These are phyloP conservation scores for Nycticryphes semicollaris DNA, from an alignment of 2,113 vertebrate species.

Conservation along the genomic window DNA sequence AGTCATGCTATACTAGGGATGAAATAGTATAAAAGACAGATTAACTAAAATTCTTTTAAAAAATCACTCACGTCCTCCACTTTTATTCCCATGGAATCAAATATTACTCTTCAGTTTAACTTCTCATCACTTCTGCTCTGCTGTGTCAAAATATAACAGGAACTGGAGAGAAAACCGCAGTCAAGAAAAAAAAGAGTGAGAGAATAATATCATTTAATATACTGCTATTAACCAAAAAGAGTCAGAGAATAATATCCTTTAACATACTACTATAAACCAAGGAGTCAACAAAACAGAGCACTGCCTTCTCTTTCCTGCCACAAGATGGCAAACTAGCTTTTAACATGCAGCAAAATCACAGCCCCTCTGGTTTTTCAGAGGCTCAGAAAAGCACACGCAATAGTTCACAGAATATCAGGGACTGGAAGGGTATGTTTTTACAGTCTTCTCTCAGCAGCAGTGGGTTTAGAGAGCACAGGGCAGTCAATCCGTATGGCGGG, in stretches of 20 bases:
- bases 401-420: too few relatives aligned
- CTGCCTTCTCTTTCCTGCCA: conserved; percentile 49
- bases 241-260: not conserved
- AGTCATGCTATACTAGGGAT: not conserved
- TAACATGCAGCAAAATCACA: not conserved
- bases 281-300: not conserved
- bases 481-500: accelerated
- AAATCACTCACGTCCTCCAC: not conserved
- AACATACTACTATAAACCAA: not conserved
- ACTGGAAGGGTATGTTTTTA: accelerated
- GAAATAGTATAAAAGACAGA: not conserved
- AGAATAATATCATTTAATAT: not conserved
- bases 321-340: conserved; percentile 71
- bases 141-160: not conserved
- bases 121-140: not conserved
- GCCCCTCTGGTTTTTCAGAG: accelerated
- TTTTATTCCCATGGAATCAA: not conserved
- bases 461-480: not conserved
- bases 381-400: accelerated
- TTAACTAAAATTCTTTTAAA: not conserved
- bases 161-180: not conserved
- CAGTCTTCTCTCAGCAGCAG: not conserved
- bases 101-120: not conserved
- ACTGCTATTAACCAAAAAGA: not conserved
- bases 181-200: not conserved